A percentile compares a stretch with the other conserved stretches of the same genome.
These are phyloP conservation scores for Syrista parreyssii DNA, from an alignment of 2,888 invertebrate species.

Conservation along the genomic window DNA sequence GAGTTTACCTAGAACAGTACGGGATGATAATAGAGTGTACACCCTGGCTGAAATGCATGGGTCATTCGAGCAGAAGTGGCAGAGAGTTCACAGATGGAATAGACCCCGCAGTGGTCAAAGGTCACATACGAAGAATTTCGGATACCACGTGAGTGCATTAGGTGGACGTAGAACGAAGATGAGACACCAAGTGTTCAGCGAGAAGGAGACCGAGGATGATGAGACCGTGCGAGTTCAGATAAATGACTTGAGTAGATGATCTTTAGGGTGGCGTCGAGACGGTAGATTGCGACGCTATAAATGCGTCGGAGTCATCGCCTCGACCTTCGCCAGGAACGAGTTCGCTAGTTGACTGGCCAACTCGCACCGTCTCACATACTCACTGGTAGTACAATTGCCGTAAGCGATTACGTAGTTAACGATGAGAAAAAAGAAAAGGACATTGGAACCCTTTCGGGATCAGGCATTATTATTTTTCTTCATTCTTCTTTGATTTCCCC, in stretches of 20 bases:
- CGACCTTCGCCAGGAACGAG: neutral
- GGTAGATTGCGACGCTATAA: neutral
- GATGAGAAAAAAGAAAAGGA: neutral
- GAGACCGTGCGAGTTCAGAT: neutral
- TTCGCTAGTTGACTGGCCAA: neutral
- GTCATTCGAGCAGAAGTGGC: neutral
- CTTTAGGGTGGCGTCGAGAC: neutral
- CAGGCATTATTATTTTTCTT: neutral
- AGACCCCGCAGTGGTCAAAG: neutral
- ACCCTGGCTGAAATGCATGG: conserved; percentile 34
- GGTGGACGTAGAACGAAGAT: neutral
- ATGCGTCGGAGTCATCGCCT: neutral
- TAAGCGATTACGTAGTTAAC: neutral
- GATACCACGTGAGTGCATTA: neutral
- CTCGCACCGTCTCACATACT: neutral
- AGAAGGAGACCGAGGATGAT: neutral
- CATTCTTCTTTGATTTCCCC: neutral
- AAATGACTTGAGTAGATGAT: neutral
- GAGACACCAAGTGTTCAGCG: neutral
- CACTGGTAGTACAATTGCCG: neutral
- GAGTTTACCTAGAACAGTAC: conserved; percentile 24
- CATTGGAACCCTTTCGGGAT: neutral
- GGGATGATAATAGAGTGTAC: conserved; percentile 39
- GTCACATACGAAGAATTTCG: neutral
- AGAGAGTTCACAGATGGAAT: neutral